Evolutionary conservation across 2,113 vertebrate genomes (phyloP).

Genomic region (Erinaceus europaeus): DNA sequence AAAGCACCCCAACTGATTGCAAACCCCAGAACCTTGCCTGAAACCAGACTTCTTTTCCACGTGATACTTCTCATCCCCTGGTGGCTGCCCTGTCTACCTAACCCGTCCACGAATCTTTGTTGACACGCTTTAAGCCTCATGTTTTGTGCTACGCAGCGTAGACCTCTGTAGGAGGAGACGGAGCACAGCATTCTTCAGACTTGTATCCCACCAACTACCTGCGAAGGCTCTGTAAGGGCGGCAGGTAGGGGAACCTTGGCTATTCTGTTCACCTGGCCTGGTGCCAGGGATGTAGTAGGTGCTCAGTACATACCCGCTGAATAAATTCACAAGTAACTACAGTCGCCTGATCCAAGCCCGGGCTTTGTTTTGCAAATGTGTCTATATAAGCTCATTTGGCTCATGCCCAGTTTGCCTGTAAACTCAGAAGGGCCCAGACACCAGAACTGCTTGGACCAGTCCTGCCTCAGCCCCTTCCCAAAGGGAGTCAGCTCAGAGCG

Average conservation of each 20-base stretch:
- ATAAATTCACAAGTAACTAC: not conserved
- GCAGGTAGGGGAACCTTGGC: not conserved
- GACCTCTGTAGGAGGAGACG: not conserved
- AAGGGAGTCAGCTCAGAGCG: not conserved
- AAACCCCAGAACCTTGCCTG: not conserved
- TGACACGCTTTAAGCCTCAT: not conserved
- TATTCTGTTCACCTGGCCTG: not conserved
- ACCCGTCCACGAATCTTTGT: not conserved
- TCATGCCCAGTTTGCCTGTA: not conserved
- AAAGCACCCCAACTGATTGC: not conserved
- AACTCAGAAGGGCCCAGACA: not conserved
- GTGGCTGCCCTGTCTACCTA: accelerated
- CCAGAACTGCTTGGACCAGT: not conserved
- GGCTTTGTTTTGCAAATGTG: not conserved
- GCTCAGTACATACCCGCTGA: not conserved
- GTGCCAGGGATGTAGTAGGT: not conserved
- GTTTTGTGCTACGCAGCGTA: not conserved
- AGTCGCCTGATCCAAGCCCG: not conserved
- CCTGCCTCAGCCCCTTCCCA: not conserved
- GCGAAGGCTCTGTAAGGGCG: not conserved
- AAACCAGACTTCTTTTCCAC: no score
- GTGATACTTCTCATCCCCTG: not conserved
- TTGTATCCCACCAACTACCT: not conserved
- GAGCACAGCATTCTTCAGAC: not conserved
- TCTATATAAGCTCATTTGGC: not conserved